A percentile compares a stretch with the other conserved stretches of the same genome.
These are phyloP conservation scores for Lacerta viridis DNA, from an alignment of 2,797 vertebrate species.

Conservation along the genomic window DNA sequence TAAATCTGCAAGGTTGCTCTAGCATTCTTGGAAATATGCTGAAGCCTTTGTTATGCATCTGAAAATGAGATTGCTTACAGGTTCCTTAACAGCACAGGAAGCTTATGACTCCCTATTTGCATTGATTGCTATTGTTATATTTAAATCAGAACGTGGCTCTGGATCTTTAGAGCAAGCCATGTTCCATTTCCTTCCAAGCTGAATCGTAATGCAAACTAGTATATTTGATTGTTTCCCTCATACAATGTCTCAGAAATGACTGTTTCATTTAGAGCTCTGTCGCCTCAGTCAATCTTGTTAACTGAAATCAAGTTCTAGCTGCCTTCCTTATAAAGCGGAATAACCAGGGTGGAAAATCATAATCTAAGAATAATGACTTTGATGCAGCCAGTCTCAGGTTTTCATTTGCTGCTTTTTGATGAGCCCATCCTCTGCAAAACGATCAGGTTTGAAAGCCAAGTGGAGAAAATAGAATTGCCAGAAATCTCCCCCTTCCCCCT, in stretches of 20 bases:
- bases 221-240: constrained; percentile 28
- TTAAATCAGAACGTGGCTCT: constrained; percentile 26
- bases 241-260: constrained; percentile 15
- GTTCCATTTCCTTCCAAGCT: constrained; percentile 38
- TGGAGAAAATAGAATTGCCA: constrained; percentile 5
- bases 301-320: constrained; percentile 38
- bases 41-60: constrained; percentile 7
- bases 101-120: constrained; percentile 25
- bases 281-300: constrained; percentile 38
- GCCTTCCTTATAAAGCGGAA: constrained; percentile 36
- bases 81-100: background rate
- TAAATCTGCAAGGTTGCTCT: constrained; percentile 19
- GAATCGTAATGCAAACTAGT: constrained; percentile 21
- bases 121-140: constrained; percentile 37
- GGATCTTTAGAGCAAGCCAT: constrained; percentile 30
- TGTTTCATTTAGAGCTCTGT: constrained; percentile 35
- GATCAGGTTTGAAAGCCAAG: constrained; percentile 11
- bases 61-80: constrained; percentile 32
- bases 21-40: constrained; percentile 24
- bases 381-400: constrained; percentile 28
- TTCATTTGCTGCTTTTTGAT: constrained; percentile 38
- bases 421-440: constrained; percentile 32
- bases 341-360: constrained; percentile 40
- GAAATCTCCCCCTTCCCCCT: background rate
- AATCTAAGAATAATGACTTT: constrained; percentile 44